phyloP scores from a whole-genome alignment of 2,113 vertebrate genomes.

The Aphyosemion australe region DNA sequence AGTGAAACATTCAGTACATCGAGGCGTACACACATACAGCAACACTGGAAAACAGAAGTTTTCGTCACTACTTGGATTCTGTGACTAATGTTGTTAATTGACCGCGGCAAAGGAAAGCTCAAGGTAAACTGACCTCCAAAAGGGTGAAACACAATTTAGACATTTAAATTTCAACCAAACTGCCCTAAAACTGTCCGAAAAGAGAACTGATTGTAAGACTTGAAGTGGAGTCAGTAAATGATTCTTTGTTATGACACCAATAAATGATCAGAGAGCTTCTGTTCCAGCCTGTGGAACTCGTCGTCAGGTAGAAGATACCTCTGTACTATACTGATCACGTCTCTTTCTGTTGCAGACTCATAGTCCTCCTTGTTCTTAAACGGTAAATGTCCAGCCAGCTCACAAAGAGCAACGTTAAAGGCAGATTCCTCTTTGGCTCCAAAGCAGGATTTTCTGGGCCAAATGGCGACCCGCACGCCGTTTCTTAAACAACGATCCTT shows the following conservation, averaged over 20 bases:
- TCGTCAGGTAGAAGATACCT: slow-evolving; percentile 77
- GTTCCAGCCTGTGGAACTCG: slow-evolving; percentile 72
- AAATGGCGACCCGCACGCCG: slow-evolving; percentile 85
- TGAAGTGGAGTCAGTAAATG: not conserved
- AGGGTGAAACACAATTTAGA: not conserved
- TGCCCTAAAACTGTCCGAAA: not conserved
- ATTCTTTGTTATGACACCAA: slow-evolving; percentile 20
- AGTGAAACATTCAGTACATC: not conserved
- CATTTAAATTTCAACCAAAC: too few relatives aligned
- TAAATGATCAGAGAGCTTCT: slow-evolving; percentile 73
- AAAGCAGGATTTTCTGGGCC: slow-evolving; percentile 85
- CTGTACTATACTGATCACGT: slow-evolving; percentile 75
- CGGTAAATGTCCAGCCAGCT: slow-evolving; percentile 90
- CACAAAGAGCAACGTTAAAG: slow-evolving; percentile 92
- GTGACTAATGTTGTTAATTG: not conserved
- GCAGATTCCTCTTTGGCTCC: slow-evolving; percentile 83
- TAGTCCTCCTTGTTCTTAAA: slow-evolving; percentile 82
- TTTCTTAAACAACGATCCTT: slow-evolving; percentile 27
- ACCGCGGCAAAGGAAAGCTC: not conserved
- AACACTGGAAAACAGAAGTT: not conserved
- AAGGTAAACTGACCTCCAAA: not conserved
- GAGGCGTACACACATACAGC: not conserved
- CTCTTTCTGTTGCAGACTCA: slow-evolving; percentile 76
- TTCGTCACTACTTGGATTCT: not conserved
- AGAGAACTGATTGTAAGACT: not conserved